Conservation (phyloP, 2,113 vertebrate genomes). For the Oxyura jamaicensis region DNA sequence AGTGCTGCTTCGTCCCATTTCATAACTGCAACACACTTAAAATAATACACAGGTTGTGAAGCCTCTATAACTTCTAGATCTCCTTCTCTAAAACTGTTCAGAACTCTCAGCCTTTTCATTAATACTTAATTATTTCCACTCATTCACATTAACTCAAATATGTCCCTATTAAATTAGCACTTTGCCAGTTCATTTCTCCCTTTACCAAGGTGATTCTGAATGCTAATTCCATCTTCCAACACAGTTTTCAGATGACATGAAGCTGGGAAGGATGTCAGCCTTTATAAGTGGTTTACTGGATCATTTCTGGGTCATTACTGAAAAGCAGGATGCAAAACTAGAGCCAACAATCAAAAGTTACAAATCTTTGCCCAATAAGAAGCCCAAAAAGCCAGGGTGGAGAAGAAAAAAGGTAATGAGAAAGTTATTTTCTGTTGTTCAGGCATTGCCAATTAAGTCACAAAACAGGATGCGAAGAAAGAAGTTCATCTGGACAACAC, state of each 20-base stretch:
- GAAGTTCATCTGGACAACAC: background rate
- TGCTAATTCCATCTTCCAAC: background rate
- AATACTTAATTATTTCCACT: background rate
- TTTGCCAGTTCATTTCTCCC: constrained; percentile 13
- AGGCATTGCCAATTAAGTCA: background rate
- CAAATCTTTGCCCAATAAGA: background rate
- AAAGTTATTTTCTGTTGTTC: background rate
- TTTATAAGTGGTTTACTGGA: background rate
- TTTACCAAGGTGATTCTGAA: background rate
- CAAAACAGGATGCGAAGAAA: background rate
- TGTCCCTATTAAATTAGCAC: background rate
- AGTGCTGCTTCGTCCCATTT: background rate
- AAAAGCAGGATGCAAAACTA: background rate
- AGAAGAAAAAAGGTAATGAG: background rate
- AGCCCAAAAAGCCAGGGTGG: background rate
- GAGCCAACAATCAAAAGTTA: background rate
- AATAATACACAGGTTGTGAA: background rate
- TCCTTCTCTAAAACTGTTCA: background rate
- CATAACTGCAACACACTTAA: background rate
- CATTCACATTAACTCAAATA: background rate
- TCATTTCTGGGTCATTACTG: background rate
- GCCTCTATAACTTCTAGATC: background rate
- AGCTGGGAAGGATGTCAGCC: background rate
- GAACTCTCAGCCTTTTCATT: background rate
- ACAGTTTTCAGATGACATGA: background rate